Conservation (phyloP, 2,888 invertebrate species). For the Odontothrips loti region DNA sequence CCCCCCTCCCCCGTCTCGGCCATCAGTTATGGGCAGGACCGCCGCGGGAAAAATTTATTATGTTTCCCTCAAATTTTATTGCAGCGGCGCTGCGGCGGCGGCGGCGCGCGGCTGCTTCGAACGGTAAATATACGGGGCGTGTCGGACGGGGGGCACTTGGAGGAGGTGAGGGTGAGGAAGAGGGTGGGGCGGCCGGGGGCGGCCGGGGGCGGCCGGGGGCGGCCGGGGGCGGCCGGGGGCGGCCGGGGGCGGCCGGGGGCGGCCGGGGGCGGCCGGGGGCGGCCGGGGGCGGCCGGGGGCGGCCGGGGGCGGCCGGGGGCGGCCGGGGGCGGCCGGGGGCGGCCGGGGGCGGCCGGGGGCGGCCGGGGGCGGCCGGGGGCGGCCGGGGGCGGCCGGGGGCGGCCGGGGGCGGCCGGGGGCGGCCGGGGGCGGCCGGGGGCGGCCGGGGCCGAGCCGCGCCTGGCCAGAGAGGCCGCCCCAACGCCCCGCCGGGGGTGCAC, state of each 20-base stretch:
- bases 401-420: neutral
- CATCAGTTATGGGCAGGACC: neutral
- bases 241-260: neutral
- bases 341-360: too few relatives aligned
- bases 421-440: neutral
- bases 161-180: neutral
- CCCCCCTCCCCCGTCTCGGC: neutral
- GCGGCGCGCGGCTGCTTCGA: too few relatives aligned
- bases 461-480: too few relatives aligned
- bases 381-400: neutral
- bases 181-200: neutral
- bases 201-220: neutral
- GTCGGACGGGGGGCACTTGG: neutral
- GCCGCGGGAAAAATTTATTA: neutral
- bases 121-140: too few relatives aligned
- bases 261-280: too few relatives aligned
- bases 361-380: neutral
- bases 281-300: too few relatives aligned
- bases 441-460: neutral
- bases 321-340: neutral
- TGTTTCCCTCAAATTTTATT: neutral
- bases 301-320: neutral
- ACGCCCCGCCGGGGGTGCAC: too few relatives aligned
- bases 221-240: neutral
- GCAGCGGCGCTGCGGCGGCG: neutral